Evolutionary conservation across 2,113 vertebrate genomes (phyloP).

Genomic region (Oreochromis niloticus): DNA sequence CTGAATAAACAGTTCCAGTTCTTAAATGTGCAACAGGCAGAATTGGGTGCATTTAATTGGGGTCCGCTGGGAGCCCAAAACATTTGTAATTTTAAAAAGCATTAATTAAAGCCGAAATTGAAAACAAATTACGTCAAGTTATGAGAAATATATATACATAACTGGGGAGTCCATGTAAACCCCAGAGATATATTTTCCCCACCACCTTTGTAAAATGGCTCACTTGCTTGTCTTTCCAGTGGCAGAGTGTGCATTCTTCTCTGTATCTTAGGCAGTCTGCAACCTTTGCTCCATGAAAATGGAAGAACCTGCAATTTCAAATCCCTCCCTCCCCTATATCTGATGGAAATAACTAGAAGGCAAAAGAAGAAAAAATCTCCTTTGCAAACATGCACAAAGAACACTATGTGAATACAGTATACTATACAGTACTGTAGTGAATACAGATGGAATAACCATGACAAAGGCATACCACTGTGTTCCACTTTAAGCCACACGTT

Average conservation of each 20-base stretch:
- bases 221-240: background rate
- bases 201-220: background rate
- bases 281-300: background rate
- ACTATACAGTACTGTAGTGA: background rate
- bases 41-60: background rate
- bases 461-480: background rate
- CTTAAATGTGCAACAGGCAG: background rate
- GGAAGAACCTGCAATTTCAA: background rate
- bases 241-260: background rate
- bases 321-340: background rate
- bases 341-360: background rate
- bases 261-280: background rate
- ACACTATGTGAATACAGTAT: background rate
- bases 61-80: background rate
- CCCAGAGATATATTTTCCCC: background rate
- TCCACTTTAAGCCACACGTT: background rate
- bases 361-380: background rate
- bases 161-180: background rate
- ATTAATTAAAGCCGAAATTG: background rate
- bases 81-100: background rate
- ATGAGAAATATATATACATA: background rate
- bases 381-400: background rate
- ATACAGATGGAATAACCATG: background rate
- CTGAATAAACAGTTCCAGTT: background rate
- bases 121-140: background rate